A percentile compares a stretch with the other conserved stretches of the same genome.
phyloP scores from a whole-genome alignment of 2,113 vertebrate species.

The Neomonachus schauinslandi region DNA sequence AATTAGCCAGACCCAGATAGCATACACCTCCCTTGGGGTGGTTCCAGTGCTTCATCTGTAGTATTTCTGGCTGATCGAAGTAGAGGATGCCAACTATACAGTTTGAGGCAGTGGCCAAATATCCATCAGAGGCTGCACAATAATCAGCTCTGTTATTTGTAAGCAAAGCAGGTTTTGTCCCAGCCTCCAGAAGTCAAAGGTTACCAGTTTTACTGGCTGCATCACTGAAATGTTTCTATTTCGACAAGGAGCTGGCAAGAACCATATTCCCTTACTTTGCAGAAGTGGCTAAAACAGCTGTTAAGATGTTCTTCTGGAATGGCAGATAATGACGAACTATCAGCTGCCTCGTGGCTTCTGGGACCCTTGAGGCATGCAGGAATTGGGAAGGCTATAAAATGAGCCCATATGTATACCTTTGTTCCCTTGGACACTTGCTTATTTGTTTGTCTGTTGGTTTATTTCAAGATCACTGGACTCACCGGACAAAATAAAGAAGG shows the following conservation, averaged over 20 bases:
- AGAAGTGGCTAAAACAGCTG: neutral
- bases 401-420: rapidly evolving
- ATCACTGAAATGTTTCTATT: neutral
- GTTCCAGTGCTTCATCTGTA: neutral
- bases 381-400: neutral
- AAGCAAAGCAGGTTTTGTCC: neutral
- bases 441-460: neutral
- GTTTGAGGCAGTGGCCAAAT: neutral
- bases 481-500: neutral
- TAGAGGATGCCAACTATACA: neutral
- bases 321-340: neutral
- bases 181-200: neutral
- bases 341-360: neutral
- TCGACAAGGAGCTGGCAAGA: neutral
- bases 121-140: conserved; percentile 38
- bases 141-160: neutral
- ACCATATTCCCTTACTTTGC: neutral
- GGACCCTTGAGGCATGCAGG: neutral
- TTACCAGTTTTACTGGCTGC: neutral
- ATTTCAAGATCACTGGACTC: neutral
- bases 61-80: neutral
- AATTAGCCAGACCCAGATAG: conserved; percentile 26
- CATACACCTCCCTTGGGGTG: neutral
- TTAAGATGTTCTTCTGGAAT: neutral
- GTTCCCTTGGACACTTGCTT: neutral